A percentile compares a stretch with the other conserved stretches of the same genome.
Evolutionary conservation across 2,888 invertebrate genomes (phyloP).

Genomic region (Heliconius ethilla): DNA sequence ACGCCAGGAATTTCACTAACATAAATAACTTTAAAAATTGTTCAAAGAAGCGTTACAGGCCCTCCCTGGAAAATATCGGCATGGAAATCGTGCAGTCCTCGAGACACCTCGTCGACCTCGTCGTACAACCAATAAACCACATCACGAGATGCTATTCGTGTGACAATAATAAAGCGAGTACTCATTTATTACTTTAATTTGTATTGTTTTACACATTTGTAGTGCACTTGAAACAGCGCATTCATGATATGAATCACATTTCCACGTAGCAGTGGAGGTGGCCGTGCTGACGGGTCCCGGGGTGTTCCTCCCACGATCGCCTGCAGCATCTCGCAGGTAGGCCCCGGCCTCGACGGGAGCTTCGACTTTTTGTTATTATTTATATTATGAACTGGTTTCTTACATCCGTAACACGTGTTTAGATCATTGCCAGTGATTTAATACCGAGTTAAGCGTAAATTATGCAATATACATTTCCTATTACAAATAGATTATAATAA

Average conservation of each 20-base stretch:
- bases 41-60: too few relatives aligned
- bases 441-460: background rate
- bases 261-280: background rate
- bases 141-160: too few relatives aligned
- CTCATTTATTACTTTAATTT: too few relatives aligned
- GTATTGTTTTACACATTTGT: background rate
- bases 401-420: background rate
- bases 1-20: too few relatives aligned
- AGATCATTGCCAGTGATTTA: background rate
- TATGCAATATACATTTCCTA: background rate
- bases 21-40: too few relatives aligned
- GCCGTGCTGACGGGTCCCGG: too few relatives aligned
- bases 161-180: too few relatives aligned
- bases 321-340: constrained; percentile 13
- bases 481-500: background rate
- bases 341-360: constrained; percentile 4
- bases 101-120: background rate
- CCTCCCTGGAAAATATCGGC: background rate
- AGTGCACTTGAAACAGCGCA: constrained; percentile 8
- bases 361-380: constrained; percentile 21
- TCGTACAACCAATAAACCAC: background rate
- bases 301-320: background rate
- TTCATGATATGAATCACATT: constrained; percentile 14
- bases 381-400: constrained; percentile 3
- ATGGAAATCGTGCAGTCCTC: too few relatives aligned